Evolutionary conservation across 1,140 invertebrate species (phyloP).

Genomic region (Drosophila nasuta): DNA sequence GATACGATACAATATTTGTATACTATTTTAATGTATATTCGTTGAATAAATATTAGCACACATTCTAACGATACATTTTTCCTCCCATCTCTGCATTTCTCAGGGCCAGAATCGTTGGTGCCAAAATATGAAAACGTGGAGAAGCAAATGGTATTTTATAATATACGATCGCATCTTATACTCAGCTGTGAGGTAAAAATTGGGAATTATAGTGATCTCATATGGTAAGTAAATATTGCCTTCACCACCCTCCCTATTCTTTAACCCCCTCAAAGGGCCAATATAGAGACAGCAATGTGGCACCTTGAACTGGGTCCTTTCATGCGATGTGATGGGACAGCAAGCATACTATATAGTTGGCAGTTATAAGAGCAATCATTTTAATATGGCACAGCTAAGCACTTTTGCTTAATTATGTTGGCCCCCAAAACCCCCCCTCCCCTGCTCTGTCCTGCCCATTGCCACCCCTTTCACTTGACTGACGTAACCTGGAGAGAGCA

Average conservation of each 20-base stretch:
- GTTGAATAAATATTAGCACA: constrained; percentile 15
- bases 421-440: constrained; percentile 1
- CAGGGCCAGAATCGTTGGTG: constrained; percentile 78
- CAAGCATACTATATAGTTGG: constrained; percentile 46
- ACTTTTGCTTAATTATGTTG: constrained; percentile 82
- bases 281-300: not conserved
- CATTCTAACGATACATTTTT: constrained; percentile 16
- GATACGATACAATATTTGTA: constrained; percentile 20
- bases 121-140: constrained; percentile 84
- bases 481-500: constrained; percentile 65
- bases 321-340: not conserved
- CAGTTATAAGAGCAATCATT: constrained; percentile 82
- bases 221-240: constrained; percentile 62
- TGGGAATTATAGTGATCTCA: constrained; percentile 54
- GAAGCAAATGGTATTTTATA: constrained; percentile 81
- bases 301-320: not conserved
- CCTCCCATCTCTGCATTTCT: constrained; percentile 31
- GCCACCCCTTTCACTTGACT: constrained; percentile 56
- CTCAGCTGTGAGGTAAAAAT: constrained; percentile 80
- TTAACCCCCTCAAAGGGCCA: not conserved
- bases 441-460: not conserved
- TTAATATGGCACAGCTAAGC: constrained; percentile 80
- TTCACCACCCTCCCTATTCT: not conserved
- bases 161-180: constrained; percentile 79
- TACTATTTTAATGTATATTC: constrained; percentile 12